These are phyloP conservation scores for Luehdorfia chinensis DNA, from an alignment of 1,140 invertebrate species.

Conservation along the genomic window DNA sequence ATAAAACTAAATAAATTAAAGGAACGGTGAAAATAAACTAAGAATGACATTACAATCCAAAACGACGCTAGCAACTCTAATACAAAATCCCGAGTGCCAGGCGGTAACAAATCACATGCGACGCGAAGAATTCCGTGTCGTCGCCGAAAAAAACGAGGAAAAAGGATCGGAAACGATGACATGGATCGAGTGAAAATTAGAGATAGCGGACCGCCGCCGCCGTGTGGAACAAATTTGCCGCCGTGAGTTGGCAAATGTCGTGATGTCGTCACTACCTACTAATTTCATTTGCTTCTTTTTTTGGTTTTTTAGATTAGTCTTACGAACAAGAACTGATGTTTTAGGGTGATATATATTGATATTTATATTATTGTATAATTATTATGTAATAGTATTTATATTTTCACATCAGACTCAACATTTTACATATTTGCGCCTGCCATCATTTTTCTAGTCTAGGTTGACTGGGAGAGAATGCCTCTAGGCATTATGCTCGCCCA, in stretches of 20 bases:
- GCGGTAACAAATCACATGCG: constrained; percentile 7
- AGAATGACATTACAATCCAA: too few species aligned
- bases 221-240: constrained; percentile 1
- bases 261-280: constrained; percentile 5
- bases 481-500: too few species aligned
- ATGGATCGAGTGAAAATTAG: background rate
- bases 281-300: constrained; percentile 5
- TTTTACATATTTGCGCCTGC: too few species aligned
- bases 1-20: too few species aligned
- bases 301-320: background rate
- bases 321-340: too few species aligned
- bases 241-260: background rate
- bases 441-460: too few species aligned
- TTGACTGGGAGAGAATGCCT: too few species aligned
- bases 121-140: constrained; percentile 7
- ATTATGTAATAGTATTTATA: too few species aligned
- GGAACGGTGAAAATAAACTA: too few species aligned
- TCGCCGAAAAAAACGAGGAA: background rate
- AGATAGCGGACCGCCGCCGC: constrained; percentile 1
- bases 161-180: background rate
- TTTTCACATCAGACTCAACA: too few species aligned
- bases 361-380: too few species aligned
- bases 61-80: background rate
- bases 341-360: too few species aligned
- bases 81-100: background rate